Conservation (phyloP, 92 coral and sea anemone species). For the Virgularia gustaviana region DNA sequence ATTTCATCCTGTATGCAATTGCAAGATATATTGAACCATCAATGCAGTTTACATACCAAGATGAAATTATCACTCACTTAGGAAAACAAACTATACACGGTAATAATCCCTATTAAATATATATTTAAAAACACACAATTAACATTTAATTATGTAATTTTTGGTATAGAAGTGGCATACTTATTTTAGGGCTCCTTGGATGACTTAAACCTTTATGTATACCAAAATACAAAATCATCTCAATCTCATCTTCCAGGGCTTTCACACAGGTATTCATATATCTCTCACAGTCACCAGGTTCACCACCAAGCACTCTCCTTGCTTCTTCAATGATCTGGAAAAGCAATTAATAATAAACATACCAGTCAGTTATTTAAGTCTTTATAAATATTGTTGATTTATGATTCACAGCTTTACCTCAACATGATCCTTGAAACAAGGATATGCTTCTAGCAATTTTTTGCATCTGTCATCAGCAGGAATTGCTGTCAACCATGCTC, state of each 20-base stretch:
- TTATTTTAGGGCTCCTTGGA: not conserved
- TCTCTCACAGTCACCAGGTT: not conserved
- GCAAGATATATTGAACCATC: too few species aligned
- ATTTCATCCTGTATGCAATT: too few species aligned
- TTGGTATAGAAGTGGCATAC: not conserved
- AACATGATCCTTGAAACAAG: constrained; percentile 12
- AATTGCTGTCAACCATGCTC: not conserved
- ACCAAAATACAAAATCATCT: not conserved
- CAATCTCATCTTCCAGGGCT: not conserved
- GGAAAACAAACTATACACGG: too few species aligned
- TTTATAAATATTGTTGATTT: not conserved
- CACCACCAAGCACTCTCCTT: not conserved
- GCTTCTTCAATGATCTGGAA: not conserved
- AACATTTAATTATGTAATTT: too few species aligned
- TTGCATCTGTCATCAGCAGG: not conserved
- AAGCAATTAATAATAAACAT: not conserved
- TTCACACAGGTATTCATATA: not conserved
- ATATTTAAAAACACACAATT: too few species aligned
- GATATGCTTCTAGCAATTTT: not conserved
- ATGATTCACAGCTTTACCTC: not conserved
- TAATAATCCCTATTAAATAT: too few species aligned
- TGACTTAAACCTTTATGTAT: not conserved
- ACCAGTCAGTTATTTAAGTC: not conserved
- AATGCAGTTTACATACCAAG: too few species aligned
- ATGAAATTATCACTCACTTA: too few species aligned